A percentile compares a stretch with the other conserved stretches of the same genome.
Conservation (phyloP, 2,888 invertebrate species). For the Cantharis nigra region DNA sequence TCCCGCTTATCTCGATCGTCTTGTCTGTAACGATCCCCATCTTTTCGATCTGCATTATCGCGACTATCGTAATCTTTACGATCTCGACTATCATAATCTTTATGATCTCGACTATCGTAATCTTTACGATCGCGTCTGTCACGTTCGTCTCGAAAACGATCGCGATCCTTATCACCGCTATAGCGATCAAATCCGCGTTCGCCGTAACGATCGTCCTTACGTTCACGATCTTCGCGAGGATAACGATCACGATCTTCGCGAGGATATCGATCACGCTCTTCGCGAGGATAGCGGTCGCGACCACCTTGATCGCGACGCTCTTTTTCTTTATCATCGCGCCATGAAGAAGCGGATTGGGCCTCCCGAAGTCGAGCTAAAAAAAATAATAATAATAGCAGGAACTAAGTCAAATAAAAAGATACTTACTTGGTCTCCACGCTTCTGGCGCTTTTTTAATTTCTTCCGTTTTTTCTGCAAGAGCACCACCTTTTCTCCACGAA, state of each 20-base stretch:
- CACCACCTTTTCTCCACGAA: constrained; percentile 16
- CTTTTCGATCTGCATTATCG: background rate
- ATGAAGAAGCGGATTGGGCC: constrained; percentile 11
- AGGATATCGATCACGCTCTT: constrained; percentile 13
- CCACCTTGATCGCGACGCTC: background rate
- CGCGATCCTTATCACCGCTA: constrained; percentile 28
- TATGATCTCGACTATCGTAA: constrained; percentile 21
- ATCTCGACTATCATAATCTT: constrained; percentile 18
- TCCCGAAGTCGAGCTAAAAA: constrained; percentile 28
- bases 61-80: background rate
- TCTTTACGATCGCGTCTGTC: constrained; percentile 21
- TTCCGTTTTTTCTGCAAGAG: constrained; percentile 15
- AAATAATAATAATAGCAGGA: constrained; percentile 6
- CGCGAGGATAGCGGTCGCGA: background rate
- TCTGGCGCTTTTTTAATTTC: constrained; percentile 40
- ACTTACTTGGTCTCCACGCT: constrained; percentile 44
- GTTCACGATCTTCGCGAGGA: constrained; percentile 16
- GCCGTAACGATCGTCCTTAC: constrained; percentile 10
- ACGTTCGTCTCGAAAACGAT: constrained; percentile 27
- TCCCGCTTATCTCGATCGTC: constrained; percentile 26
- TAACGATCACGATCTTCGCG: background rate
- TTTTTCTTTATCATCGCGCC: constrained; percentile 8
- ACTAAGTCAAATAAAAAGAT: background rate
- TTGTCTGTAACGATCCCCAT: constrained; percentile 19
- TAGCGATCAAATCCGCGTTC: constrained; percentile 28